Base-by-base conservation (phyloP, 2,888 invertebrate genomes). In the Drosophila mulleri region DNA sequence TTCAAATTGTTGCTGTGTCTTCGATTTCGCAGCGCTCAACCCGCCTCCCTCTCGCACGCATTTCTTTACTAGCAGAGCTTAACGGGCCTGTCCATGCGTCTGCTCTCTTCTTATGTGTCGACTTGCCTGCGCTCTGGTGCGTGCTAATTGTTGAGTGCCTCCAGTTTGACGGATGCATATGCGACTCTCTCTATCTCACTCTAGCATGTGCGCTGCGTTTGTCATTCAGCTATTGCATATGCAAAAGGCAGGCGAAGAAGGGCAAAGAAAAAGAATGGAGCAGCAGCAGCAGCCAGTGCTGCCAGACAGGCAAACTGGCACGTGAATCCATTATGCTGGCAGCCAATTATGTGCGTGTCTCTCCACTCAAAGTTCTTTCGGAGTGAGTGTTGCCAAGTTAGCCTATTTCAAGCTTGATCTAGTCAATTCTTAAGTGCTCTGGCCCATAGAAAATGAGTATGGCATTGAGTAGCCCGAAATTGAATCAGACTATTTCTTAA, bases 271-370 rank as follows among this genome's bases (percentile, higher is more conserved):
- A 58, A 37, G 23, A 45, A 29, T 29, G 44, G 29, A 41, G 42
- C 4, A 18, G 18, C 45, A 61, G 45, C 48, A 58, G 29, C 47
- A 45, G 32, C 41, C 45, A 64, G 64, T 52, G 68, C 63, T 53
- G 75, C 61, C 64, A 84, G 75, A 67, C 73, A 76, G 68, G 72
- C 63, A 52, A 20, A 61, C 68, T 71, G 82, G 77, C 78, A 87
- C 89, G 84, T 84, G 80, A 82, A 87, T 68, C 84, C 89, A 77
- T 84, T 89, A 84, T 79, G 89, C 76, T 76, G 86, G 79, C 87
- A 87, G 84, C 84, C 89, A 84, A 84, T 84, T 87, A 89, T 87
- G 82, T 84, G 89, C 82, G 84, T 84, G 87, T 75, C 71, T 79
- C 61, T 66, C 75, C 75, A 68, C 75, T 82, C 78, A 78, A 64